Percentiles rank a stretch among this genome's conserved stretches.
These are phyloP conservation scores for Charaxes varanes DNA, from an alignment of 1,140 invertebrate species.

Conservation along the genomic window DNA sequence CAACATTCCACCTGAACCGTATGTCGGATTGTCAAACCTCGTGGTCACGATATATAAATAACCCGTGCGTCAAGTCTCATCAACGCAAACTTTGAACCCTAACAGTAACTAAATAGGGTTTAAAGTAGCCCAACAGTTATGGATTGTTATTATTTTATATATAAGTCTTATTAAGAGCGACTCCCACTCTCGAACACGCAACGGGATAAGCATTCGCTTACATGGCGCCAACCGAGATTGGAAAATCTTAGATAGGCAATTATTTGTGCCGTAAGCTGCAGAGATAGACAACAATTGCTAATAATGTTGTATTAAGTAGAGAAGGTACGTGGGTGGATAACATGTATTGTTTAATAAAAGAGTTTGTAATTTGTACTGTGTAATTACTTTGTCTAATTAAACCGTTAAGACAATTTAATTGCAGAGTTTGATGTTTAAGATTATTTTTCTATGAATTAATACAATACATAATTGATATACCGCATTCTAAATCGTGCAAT, in stretches of 20 bases:
- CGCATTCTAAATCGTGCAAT: too few relatives aligned
- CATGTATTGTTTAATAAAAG: neutral
- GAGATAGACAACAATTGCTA: conserved; percentile 1
- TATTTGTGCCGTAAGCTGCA: neutral
- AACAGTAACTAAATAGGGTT: conserved; percentile 9
- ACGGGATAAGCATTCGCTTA: conserved; percentile 27
- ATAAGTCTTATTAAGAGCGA: conserved; percentile 62
- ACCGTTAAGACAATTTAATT: too few relatives aligned
- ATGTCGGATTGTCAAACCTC: conserved; percentile 46
- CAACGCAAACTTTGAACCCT: conserved; percentile 7
- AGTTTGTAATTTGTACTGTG: too few relatives aligned
- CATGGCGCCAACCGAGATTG: conserved; percentile 24
- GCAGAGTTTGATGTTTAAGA: too few relatives aligned
- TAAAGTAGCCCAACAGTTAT: conserved; percentile 15
- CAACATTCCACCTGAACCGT: conserved; percentile 29
- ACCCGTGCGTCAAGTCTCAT: conserved; percentile 27
- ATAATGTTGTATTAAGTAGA: neutral
- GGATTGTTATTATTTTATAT: conserved; percentile 53
- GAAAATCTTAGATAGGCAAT: conserved; percentile 4
- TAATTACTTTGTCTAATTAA: too few relatives aligned
- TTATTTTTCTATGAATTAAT: too few relatives aligned
- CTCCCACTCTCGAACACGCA: conserved; percentile 59
- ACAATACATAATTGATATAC: too few relatives aligned
- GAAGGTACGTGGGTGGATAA: neutral
- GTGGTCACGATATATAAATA: conserved; percentile 52